Evolutionary conservation across 2,113 vertebrate species (phyloP).

Genomic region (Salvelinus alpinus): DNA sequence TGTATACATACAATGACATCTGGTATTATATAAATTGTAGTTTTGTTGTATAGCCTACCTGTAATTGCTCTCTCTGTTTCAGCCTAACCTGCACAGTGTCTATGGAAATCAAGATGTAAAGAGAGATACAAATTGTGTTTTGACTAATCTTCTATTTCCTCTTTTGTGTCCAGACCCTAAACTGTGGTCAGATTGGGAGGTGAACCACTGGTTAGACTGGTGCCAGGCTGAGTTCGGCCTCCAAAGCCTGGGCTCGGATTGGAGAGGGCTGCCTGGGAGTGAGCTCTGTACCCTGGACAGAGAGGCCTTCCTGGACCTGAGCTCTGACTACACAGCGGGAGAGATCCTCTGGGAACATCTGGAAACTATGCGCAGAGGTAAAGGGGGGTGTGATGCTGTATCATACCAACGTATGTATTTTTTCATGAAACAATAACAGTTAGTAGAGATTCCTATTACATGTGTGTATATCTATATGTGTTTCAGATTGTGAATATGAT

Average conservation of each 20-base stretch:
- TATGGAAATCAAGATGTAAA: background rate
- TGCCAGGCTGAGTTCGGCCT: slow-evolving; percentile 70
- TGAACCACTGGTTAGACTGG: slow-evolving; percentile 74
- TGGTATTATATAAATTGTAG: background rate
- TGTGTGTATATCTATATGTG: background rate
- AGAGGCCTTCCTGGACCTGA: slow-evolving; percentile 61
- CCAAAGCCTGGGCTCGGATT: slow-evolving; percentile 46
- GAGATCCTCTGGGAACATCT: slow-evolving; percentile 76
- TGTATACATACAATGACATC: background rate
- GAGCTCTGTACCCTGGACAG: slow-evolving; percentile 65
- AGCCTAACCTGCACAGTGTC: no score
- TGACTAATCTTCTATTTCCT: background rate
- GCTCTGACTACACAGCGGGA: slow-evolving; percentile 60
- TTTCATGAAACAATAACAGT: background rate
- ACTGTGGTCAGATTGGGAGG: slow-evolving; percentile 70
- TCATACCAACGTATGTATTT: background rate
- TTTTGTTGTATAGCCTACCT: no score
- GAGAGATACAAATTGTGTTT: background rate
- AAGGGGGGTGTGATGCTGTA: background rate
- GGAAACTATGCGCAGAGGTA: slow-evolving; percentile 69
- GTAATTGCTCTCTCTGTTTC: no score
- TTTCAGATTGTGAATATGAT: slow-evolving; percentile 52
- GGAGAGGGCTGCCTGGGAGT: slow-evolving; percentile 53
- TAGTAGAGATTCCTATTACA: background rate
- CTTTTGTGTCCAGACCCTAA: slow-evolving; percentile 51